Evolutionary conservation across 2,888 invertebrate species (phyloP).

Genomic region (Actias luna): DNA sequence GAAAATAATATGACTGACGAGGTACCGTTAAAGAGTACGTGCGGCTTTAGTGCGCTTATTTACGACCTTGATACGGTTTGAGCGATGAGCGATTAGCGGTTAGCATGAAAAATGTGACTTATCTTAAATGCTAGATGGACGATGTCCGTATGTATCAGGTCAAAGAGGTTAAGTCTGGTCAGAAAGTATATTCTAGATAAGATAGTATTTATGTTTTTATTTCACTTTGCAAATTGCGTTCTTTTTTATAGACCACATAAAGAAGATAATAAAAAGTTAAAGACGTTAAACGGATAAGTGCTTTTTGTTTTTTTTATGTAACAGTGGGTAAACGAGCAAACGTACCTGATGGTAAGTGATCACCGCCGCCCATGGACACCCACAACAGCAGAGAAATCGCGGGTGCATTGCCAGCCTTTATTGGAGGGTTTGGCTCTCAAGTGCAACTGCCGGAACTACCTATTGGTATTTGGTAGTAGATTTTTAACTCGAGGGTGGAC

Average conservation of each 20-base stretch:
- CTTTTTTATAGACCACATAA: background rate
- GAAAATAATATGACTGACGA: slow-evolving; percentile 27
- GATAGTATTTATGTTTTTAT: background rate
- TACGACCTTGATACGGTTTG: slow-evolving; percentile 12
- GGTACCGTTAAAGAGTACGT: slow-evolving; percentile 33
- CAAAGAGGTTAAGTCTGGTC: background rate
- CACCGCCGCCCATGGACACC: too few relatives aligned
- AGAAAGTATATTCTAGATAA: slow-evolving; percentile 3
- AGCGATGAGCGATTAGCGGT: slow-evolving; percentile 18
- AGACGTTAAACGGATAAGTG: too few relatives aligned
- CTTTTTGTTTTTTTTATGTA: too few relatives aligned
- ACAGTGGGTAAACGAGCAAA: too few relatives aligned
- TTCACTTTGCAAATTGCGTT: background rate
- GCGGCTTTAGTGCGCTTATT: slow-evolving; percentile 24
- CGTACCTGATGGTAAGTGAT: too few relatives aligned
- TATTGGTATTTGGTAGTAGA: too few relatives aligned
- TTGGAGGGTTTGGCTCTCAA: too few relatives aligned
- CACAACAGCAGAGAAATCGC: too few relatives aligned
- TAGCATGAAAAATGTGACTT: background rate
- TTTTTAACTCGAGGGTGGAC: too few relatives aligned
- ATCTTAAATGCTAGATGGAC: slow-evolving; percentile 2
- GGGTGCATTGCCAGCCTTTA: too few relatives aligned
- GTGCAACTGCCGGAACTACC: too few relatives aligned
- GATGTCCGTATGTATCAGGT: background rate
- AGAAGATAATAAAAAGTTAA: background rate